phyloP scores from a whole-genome alignment of 2,797 vertebrate genomes.

The Amphiprion clarkii region DNA sequence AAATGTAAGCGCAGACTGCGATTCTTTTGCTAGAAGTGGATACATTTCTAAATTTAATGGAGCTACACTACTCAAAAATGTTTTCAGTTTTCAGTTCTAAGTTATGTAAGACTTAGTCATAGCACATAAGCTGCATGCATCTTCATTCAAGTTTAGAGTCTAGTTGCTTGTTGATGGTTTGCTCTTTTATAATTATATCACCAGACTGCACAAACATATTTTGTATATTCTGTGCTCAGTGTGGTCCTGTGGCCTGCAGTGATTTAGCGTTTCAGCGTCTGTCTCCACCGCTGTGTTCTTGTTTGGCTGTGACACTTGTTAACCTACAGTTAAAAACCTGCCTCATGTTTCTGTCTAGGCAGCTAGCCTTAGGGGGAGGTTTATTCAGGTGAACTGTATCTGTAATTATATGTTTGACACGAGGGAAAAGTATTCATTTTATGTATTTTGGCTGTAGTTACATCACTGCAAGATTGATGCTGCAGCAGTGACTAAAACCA shows the following conservation, averaged over 20 bases:
- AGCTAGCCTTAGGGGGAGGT: constrained; percentile 44
- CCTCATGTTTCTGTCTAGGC: constrained; percentile 60
- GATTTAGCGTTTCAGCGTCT: constrained; percentile 44
- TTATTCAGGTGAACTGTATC: constrained; percentile 49
- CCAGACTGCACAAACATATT: constrained; percentile 26
- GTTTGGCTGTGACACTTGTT: constrained; percentile 60
- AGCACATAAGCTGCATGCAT: background rate
- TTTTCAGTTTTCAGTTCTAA: background rate
- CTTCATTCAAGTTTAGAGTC: constrained; percentile 6
- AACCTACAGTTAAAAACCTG: constrained; percentile 55
- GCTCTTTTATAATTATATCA: constrained; percentile 42
- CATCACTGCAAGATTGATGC: constrained; percentile 31
- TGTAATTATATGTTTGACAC: constrained; percentile 72
- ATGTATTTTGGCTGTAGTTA: constrained; percentile 34
- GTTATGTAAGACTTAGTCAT: no score
- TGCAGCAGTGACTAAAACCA: constrained; percentile 19
- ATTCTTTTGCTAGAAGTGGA: background rate
- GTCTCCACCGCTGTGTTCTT: constrained; percentile 32
- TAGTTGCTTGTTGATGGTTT: constrained; percentile 33
- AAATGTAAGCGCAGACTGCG: constrained; percentile 5
- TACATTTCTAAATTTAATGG: background rate
- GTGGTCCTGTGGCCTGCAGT: constrained; percentile 47
- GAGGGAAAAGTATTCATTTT: constrained; percentile 46
- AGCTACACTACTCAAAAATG: background rate
- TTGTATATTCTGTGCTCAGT: constrained; percentile 18